Base-by-base conservation (phyloP, 2,888 invertebrate species). In the Stenurella melanura region DNA sequence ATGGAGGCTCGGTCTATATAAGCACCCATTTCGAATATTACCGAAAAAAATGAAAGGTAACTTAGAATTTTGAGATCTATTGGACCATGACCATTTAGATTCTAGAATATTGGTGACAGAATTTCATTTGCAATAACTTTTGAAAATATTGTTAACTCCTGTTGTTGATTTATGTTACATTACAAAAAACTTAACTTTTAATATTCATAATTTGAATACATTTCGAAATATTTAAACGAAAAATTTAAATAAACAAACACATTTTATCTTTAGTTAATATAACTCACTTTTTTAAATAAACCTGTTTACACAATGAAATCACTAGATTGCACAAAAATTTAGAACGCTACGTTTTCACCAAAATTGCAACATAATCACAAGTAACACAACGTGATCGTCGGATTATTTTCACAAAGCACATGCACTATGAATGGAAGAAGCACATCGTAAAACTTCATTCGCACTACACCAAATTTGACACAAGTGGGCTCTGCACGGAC, bases 391-490 rank as follows among this genome's bases (percentile, higher is more conserved):
- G 26, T 19, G 26, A 54, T 30, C 42, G 34, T n/a, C 54, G 11
- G 6, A 50, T 26, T 34, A 67, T 54, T 67, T 19, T 3, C 63
- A 34, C 30, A 38, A 38, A 34, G 30, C 63, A 63, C 63, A 19
- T 19, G 66, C 54, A 66, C 67, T 67, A 56, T 67, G 54, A 54
- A 67, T 54, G 67, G 21, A 67, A 12, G 63, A 67, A 72, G 21
- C 57, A 56, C 56, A 30, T 17, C 34, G 18, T 67, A 42, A 56
- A 18, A 38, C 18, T 19, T 56, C 56, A 12, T 34, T 57, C 69
- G 42, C 60, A 67, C 73, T 72, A 30, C 73, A 72, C 69, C 57
- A 42, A 76, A 76, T 76, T 76, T 76, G 73, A 69, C 76, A 50
- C 73, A 57, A 68, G 63, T 66, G 68, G 38, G 57, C 69, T 73